phyloP scores from a whole-genome alignment of 2,888 invertebrate species.

The Auanema sp. region DNA sequence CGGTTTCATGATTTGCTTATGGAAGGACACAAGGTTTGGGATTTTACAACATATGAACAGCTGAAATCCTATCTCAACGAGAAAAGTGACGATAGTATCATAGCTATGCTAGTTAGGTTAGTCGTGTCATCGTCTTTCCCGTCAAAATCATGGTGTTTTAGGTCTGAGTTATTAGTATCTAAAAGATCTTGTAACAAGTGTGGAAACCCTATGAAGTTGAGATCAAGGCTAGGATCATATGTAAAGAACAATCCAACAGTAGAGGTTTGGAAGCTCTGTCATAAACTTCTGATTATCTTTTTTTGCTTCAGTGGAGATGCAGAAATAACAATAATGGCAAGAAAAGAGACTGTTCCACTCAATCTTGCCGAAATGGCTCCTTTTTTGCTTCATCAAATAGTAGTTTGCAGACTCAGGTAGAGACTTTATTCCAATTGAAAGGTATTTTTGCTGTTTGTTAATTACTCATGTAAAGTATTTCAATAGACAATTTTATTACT shows the following conservation, averaged over 20 bases:
- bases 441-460: not conserved
- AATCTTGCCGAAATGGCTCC: conserved; percentile 7
- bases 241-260: conserved; percentile 1
- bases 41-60: conserved; percentile 1
- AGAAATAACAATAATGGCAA: not conserved
- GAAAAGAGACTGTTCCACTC: conserved; percentile 7
- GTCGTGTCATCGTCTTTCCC: not conserved
- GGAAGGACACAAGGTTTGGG: conserved; percentile 2
- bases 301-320: conserved; percentile 6
- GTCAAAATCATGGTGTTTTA: not conserved
- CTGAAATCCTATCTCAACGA: conserved; percentile 1
- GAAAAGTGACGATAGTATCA: not conserved
- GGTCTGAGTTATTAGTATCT: not conserved
- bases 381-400: not conserved
- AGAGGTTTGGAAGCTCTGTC: not conserved
- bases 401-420: conserved; percentile 4
- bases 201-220: conserved; percentile 2
- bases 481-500: too few relatives aligned
- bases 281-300: too few relatives aligned
- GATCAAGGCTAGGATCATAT: not conserved
- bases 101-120: not conserved
- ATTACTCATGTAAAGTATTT: too few relatives aligned
- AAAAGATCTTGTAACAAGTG: conserved; percentile 1
- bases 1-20: not conserved
- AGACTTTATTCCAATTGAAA: not conserved